Conservation (phyloP, 2,888 invertebrate species). For the Halictus quadricinctus region DNA sequence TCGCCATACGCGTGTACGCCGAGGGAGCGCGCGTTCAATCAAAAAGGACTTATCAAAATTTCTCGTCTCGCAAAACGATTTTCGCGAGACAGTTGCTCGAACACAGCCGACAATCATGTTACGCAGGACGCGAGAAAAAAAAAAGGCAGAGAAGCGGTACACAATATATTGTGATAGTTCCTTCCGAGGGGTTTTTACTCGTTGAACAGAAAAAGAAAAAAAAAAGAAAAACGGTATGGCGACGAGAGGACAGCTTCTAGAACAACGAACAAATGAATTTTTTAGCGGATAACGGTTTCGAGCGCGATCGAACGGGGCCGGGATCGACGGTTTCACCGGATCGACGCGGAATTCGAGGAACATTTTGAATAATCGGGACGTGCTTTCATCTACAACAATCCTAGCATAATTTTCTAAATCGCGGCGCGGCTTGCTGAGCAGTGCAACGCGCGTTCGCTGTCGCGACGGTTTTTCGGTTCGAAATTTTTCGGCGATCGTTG, state of each 20-base stretch:
- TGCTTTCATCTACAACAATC: constrained; percentile 34
- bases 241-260: constrained; percentile 48
- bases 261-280: constrained; percentile 59
- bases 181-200: constrained; percentile 6
- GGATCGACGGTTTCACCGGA: constrained; percentile 21
- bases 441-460: neutral
- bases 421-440: constrained; percentile 28
- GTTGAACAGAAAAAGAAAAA: neutral
- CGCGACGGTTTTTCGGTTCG: constrained; percentile 10
- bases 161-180: constrained; percentile 34
- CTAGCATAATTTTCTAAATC: constrained; percentile 54
- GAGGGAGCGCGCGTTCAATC: constrained; percentile 15
- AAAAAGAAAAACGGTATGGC: neutral
- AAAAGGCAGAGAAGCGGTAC: no score
- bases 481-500: neutral
- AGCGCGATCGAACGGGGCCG: constrained; percentile 10
- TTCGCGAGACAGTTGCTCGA: constrained; percentile 17
- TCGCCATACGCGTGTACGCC: constrained; percentile 16
- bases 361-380: neutral
- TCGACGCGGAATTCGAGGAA: neutral
- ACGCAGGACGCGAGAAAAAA: constrained; percentile 17
- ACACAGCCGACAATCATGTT: constrained; percentile 60
- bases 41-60: constrained; percentile 20
- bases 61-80: constrained; percentile 11
- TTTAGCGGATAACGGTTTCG: neutral